Evolutionary conservation across 2,113 vertebrate species (phyloP).

Genomic region (Xerus inauris): DNA sequence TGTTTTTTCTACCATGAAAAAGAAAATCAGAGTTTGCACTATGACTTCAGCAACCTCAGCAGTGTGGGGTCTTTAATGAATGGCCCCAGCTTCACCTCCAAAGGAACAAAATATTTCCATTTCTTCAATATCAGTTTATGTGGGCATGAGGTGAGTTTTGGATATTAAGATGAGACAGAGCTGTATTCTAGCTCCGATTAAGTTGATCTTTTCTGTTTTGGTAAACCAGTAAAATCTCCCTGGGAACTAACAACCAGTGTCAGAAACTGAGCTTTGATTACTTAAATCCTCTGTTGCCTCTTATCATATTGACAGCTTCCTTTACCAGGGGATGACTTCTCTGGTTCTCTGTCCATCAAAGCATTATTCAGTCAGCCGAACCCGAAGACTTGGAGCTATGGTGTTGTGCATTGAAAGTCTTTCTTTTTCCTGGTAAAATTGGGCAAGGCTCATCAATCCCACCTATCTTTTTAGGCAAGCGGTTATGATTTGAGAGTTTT

Average conservation of each 20-base stretch:
- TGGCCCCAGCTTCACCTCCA: slow-evolving; percentile 97
- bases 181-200: neutral
- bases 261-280: neutral
- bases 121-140: slow-evolving; percentile 98
- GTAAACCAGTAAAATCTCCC: neutral
- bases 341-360: neutral
- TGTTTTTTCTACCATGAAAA: slow-evolving; percentile 90
- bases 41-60: slow-evolving; percentile 92
- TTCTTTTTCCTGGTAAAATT: neutral
- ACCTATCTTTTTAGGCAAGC: neutral
- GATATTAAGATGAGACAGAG: neutral
- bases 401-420: neutral
- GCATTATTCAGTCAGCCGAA: neutral
- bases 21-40: slow-evolving; percentile 91
- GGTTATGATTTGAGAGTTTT: neutral
- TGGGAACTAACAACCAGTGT: neutral
- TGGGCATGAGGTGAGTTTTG: slow-evolving; percentile 91
- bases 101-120: slow-evolving; percentile 98
- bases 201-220: slow-evolving; percentile 3
- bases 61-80: slow-evolving; percentile 92
- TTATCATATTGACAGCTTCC: neutral
- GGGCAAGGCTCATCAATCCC: neutral
- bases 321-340: neutral
- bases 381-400: neutral
- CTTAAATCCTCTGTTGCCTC: neutral